Evolutionary conservation across 2,888 invertebrate species (phyloP), one percentile per base, ranked within the genome.

Genomic region (Stenodera caucasica): DNA sequence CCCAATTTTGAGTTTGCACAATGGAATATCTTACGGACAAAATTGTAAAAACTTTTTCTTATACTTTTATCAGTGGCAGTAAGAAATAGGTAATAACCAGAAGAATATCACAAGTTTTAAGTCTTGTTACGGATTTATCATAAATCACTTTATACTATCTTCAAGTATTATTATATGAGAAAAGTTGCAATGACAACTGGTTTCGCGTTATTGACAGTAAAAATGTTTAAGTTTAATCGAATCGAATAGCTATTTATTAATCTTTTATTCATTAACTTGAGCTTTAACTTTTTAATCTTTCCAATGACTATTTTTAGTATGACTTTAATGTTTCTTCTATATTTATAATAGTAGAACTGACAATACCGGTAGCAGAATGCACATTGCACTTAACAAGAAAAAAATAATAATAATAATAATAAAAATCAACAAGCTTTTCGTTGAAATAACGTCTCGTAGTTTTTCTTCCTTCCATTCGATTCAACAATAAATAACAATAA

Each of bases 191-290:
- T 50, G 54, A 58, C 54, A 40, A 33, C 54, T 49, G 29, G 53
- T 53, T 54, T 49, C n/a, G 40, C 29, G 30, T 40, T 49, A 23
- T 26, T 37, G n/a, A 29, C 49, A 37, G 45, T 26, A 55, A 35
- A 57, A 15, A 59, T 40, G 45, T 2, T 50, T 55, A 49, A 53
- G 23, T 45, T 21, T 49, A 40, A 30, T 35, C 40, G 40, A 55
- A 55, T 40, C 26, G 52, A 60, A 60, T 50, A 45, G 56, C 15
- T 14, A 45, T 55, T 37, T 56, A 54, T 55, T 52, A 45, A 52
- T 60, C 55, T 60, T 60, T 60, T 60, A 60, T 60, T 60, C 60
- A 60, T 56, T 52, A 56, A 49, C 49, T 52, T 14, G 6, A 23
- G 23, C 6, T 18, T 23, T 23, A 2, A 45, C 12, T 12, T 45